These are phyloP conservation scores for Anhinga rufa DNA, from an alignment of 2,113 vertebrate genomes.

Conservation along the genomic window DNA sequence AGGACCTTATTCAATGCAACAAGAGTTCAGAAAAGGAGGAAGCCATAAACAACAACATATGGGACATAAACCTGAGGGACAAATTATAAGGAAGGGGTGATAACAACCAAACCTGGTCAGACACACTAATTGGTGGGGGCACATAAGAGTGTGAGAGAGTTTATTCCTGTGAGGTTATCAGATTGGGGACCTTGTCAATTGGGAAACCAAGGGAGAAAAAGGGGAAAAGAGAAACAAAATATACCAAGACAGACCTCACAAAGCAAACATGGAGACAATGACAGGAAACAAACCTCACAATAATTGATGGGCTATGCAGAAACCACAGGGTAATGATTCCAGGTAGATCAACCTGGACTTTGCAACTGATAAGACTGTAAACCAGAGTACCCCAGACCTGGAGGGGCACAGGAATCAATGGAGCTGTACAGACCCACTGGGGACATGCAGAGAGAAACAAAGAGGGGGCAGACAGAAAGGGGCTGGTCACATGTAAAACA, in stretches of 20 bases:
- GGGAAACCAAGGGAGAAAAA: neutral
- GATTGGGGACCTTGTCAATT: neutral
- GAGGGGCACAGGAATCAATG: neutral
- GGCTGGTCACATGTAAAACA: rapidly evolving
- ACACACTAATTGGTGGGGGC: neutral
- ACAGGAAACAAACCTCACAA: neutral
- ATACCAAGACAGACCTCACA: neutral
- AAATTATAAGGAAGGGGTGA: neutral
- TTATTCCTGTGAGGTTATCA: neutral
- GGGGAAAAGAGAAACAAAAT: neutral
- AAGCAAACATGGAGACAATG: neutral
- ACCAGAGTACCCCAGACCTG: neutral
- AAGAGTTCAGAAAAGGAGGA: neutral
- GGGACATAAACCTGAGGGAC: neutral
- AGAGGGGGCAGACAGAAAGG: neutral
- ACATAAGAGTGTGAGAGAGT: neutral
- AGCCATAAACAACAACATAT: neutral
- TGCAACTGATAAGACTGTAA: neutral
- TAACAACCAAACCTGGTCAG: neutral
- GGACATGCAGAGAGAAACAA: neutral
- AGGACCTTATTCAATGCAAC: neutral
- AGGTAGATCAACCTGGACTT: neutral
- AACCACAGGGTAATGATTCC: neutral
- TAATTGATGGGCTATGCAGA: neutral
- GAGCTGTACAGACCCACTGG: neutral